Evolutionary conservation across 2,797 vertebrate genomes (phyloP), one percentile per base, ranked within the genome.

Genomic region (Oreochromis grahami): DNA sequence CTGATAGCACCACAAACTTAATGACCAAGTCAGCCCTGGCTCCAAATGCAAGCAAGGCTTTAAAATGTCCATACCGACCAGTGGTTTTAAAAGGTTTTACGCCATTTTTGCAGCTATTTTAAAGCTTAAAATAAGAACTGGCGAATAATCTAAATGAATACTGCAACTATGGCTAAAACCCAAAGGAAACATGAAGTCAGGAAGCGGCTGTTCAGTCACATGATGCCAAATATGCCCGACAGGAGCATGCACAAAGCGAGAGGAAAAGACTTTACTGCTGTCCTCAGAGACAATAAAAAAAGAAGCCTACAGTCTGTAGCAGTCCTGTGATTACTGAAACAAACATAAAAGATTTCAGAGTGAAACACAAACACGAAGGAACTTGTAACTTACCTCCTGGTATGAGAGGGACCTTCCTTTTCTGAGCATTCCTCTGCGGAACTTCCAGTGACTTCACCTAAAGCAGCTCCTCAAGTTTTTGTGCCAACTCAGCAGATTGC

Each of bases 341-440:
- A 53, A 70, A 78, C 13, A 7, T 2, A 0, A 3, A 10, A n/a
- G 19, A 56, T 4, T 19, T 24, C 3, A 53, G 43, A 29, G 24
- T 32, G 68, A 50, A 11, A 34, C 21, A 2, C 24, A 29, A 50
- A 79, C 45, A 32, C 4, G 6, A 2, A 48, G 19, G 3, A 14
- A 34, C 19, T 2, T 7, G 24, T 38, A 5, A 55, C 3, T 6
- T 8, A 99, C 98, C 98, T 98, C 97, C 86, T 95, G 95, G 93
- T 98, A 99, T 68, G 96, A 96, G 41, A 94, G 94, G 81, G 95
- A 91, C 12, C 68, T 68, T 76, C 97, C 97, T 5, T 93, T 96
- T 50, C 96, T 92, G 19, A 94, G 93, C 97, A 98, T 98, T 92
- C 94, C 96, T 95, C 91, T 60, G 80, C 70, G 21, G 15, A 17